These are phyloP conservation scores for Lytechinus variegatus DNA, from an alignment of 35 echinoderm and acorn worm genomes.

Conservation along the genomic window DNA sequence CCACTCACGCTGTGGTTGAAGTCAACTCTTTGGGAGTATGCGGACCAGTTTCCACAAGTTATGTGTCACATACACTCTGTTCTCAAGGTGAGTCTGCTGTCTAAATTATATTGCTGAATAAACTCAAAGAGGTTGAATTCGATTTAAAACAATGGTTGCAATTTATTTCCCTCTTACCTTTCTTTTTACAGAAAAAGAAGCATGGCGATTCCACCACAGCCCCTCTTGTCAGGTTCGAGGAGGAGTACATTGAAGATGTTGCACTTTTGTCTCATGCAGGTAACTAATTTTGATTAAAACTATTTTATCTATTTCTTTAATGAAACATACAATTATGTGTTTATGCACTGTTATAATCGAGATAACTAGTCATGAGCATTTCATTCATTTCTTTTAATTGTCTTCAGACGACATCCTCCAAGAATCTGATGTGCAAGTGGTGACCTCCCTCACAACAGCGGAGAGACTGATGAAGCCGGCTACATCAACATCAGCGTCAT, in stretches of 20 bases:
- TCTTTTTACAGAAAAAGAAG: too few relatives aligned
- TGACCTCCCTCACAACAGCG: slow-evolving; percentile 50
- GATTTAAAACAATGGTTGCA: too few relatives aligned
- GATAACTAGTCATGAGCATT: background rate
- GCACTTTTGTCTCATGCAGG: slow-evolving; percentile 38
- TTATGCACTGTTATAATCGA: background rate
- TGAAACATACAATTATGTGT: background rate
- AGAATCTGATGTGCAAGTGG: slow-evolving; percentile 51
- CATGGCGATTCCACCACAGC: too few relatives aligned
- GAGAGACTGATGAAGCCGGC: background rate
- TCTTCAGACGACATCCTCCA: slow-evolving; percentile 63
- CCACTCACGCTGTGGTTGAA: slow-evolving; percentile 51
- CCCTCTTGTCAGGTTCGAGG: too few relatives aligned
- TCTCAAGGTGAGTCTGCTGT: too few relatives aligned
- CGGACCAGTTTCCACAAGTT: too few relatives aligned
- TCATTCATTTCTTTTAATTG: background rate
- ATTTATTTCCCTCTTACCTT: too few relatives aligned
- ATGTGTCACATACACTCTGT: background rate
- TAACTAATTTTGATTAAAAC: background rate
- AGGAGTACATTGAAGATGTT: slow-evolving; percentile 49
- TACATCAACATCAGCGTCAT: background rate
- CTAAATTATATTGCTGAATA: too few relatives aligned
- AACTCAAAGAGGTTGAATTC: too few relatives aligned
- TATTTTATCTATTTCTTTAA: too few relatives aligned
- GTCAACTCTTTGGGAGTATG: slow-evolving; percentile 35